Evolutionary conservation across 2,797 vertebrate species (phyloP), one percentile per base, ranked within the genome.

Genomic region (Cheirogaleus major): DNA sequence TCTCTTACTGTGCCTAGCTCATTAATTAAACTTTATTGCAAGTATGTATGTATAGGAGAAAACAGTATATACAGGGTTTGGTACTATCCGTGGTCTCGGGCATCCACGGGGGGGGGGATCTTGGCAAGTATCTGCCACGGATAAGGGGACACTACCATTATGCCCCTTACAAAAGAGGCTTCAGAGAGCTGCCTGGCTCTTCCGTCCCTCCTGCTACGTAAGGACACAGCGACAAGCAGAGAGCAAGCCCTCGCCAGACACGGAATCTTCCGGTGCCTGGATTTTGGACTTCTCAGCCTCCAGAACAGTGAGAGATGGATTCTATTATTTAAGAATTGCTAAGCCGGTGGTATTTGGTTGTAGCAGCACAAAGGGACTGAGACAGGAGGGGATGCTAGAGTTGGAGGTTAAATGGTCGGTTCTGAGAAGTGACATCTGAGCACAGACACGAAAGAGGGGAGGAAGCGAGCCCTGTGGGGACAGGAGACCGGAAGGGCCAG

Each of bases 1-100:
- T 79, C n/a, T 79, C 52, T 79, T 79, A 79, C 50, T 55, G n/a
- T 17, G 76, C 50, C 76, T 38, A 79, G 35, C 38, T 79, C 55
- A 27, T 79, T 38, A 79, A 25, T 79, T 38, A 79, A 55, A 55
- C n/a, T 11, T 32, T 30, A 55, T 79, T 45, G 12, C 18, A 76
- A 17, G 45, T 13, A 55, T 27, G 50, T 9, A 55, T 5, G 50
- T 35, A 35, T 78, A 55, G 7, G 72, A 14, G 38, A 55, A 79
- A 79, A 17, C 35, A 35, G 76, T 17, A 38, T 27, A n/a, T 25
- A 13, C 4, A 25, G 32, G 32, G 11, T 22, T 35, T 22, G 22
- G 12, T 25, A n/a, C 22, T 17, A 27, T 38, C 50, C 2, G 0
- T 5, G 50, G 76, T 27, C 55, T 55, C 35, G 38, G 50, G 22